Evolutionary conservation across 1,140 invertebrate species (phyloP).

Genomic region (Lepidurus arcticus): DNA sequence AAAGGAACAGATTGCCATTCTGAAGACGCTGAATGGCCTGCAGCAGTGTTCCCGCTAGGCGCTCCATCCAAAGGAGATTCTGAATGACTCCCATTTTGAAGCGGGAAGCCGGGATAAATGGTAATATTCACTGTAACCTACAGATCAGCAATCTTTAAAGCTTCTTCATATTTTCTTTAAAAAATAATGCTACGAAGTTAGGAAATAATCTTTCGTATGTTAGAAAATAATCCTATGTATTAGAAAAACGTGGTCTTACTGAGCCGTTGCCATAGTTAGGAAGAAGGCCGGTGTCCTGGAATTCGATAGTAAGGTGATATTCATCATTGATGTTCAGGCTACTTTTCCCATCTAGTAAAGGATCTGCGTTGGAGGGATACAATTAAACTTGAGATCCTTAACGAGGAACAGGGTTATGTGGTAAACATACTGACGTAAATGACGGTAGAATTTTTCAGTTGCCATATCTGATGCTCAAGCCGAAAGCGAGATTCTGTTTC

Average conservation of each 20-base stretch:
- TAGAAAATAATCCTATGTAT: background rate
- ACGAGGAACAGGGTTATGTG: background rate
- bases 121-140: constrained; percentile 12
- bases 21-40: background rate
- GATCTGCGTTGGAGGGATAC: background rate
- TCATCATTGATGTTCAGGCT: constrained; percentile 18
- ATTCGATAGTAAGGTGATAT: constrained; percentile 45
- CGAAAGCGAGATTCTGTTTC: background rate
- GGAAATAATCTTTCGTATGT: background rate
- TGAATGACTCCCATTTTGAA: background rate
- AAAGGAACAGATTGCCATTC: background rate
- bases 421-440: constrained; percentile 30
- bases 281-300: constrained; percentile 44
- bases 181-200: background rate
- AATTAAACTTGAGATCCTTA: background rate
- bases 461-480: constrained; percentile 27
- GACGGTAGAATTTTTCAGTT: constrained; percentile 16
- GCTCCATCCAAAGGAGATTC: background rate
- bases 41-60: background rate
- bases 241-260: constrained; percentile 18
- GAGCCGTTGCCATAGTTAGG: constrained; percentile 39
- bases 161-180: background rate
- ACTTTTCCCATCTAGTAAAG: background rate
- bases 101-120: constrained; percentile 9
- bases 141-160: background rate